Evolutionary conservation across 2,797 vertebrate species (phyloP).

Genomic region (Ctenopoma multispine): DNA sequence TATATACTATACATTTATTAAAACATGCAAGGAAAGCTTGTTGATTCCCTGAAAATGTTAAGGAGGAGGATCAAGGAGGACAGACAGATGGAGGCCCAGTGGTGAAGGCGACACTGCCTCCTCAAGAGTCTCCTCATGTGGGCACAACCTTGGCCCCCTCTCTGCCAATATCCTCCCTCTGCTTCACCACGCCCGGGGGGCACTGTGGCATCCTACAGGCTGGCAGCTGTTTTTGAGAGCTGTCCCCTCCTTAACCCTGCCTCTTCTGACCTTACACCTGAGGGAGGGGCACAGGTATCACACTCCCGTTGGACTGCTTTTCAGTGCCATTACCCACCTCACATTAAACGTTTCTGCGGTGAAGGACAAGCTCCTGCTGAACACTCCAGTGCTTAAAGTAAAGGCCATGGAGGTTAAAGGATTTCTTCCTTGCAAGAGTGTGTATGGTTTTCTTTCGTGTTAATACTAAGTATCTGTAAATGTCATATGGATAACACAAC

Average conservation of each 20-base stretch:
- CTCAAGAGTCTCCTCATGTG: conserved; percentile 66
- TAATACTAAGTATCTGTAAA: conserved; percentile 19
- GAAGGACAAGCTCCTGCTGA: conserved; percentile 53
- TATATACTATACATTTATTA: conserved; percentile 24
- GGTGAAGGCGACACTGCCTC: conserved; percentile 57
- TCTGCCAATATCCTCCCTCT: conserved; percentile 53
- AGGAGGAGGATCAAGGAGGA: conserved; percentile 25
- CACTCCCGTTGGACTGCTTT: conserved; percentile 45
- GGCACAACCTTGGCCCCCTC: conserved; percentile 71
- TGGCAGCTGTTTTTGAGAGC: conserved; percentile 81
- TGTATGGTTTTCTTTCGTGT: conserved; percentile 6
- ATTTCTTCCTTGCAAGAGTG: neutral
- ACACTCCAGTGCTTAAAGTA: conserved; percentile 21
- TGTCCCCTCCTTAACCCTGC: conserved; percentile 58
- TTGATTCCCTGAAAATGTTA: conserved; percentile 19
- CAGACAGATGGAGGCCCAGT: conserved; percentile 80
- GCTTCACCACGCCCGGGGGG: conserved; percentile 67
- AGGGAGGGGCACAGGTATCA: conserved; percentile 54
- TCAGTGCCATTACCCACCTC: conserved; percentile 20
- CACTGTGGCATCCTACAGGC: conserved; percentile 76
- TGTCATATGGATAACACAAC: conserved; percentile 13
- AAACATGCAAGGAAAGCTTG: conserved; percentile 35
- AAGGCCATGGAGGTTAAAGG: conserved; percentile 47
- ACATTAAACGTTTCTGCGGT: conserved; percentile 35
- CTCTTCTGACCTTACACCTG: conserved; percentile 59